These are phyloP conservation scores for Botia almorhae DNA, from an alignment of 2,797 vertebrate species.

Conservation along the genomic window DNA sequence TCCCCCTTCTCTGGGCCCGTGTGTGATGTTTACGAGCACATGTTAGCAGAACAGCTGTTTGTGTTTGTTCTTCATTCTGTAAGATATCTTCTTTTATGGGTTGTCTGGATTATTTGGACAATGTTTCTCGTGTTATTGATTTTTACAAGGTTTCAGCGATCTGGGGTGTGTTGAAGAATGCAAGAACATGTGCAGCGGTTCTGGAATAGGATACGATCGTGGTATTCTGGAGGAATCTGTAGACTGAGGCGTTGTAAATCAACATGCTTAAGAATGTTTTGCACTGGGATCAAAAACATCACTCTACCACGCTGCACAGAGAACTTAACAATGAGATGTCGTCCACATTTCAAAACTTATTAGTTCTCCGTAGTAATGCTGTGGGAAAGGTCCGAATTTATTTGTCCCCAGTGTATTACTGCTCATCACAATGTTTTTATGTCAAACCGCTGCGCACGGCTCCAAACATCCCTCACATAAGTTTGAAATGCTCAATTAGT, in stretches of 20 bases:
- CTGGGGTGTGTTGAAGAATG: conserved; percentile 22
- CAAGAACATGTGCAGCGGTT: conserved; percentile 25
- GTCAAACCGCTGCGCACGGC: not conserved
- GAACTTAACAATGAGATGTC: conserved; percentile 24
- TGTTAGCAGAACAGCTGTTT: conserved; percentile 47
- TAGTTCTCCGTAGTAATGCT: conserved; percentile 21
- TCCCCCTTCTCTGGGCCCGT: not conserved
- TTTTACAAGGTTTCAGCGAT: conserved; percentile 44
- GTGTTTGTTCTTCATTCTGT: conserved; percentile 49
- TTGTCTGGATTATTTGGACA: conserved; percentile 45
- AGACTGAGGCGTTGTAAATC: conserved; percentile 34
- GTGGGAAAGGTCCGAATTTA: conserved; percentile 24
- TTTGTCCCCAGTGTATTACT: conserved; percentile 16
- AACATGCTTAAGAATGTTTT: conserved; percentile 10
- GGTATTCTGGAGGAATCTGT: conserved; percentile 17
- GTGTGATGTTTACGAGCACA: conserved; percentile 57
- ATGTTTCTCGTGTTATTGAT: conserved; percentile 43
- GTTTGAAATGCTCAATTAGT: conserved; percentile 13
- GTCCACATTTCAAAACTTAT: conserved; percentile 27
- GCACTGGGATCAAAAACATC: conserved; percentile 8
- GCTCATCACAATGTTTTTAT: conserved; percentile 12
- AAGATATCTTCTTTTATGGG: conserved; percentile 53
- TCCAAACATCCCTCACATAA: not conserved
- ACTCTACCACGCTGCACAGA: not conserved
- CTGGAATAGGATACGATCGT: conserved; percentile 13